phyloP scores from a whole-genome alignment of 2,888 invertebrate species.

The Agonopterix alstromeriana region DNA sequence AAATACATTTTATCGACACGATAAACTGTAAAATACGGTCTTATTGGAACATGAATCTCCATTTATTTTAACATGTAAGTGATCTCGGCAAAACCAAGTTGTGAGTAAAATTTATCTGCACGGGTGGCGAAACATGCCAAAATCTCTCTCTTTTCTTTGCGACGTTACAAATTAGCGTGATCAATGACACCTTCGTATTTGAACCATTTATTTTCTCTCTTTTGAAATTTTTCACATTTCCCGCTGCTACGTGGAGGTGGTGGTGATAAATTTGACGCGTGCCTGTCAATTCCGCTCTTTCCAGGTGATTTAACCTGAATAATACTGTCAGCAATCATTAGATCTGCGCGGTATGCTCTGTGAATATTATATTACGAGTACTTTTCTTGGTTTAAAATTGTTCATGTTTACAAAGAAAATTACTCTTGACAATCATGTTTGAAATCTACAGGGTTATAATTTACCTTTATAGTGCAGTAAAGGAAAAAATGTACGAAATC shows the following conservation, averaged over 20 bases:
- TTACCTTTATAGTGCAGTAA: too few relatives aligned
- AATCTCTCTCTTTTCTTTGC: background rate
- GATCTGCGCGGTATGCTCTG: too few relatives aligned
- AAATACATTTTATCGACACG: constrained; percentile 28
- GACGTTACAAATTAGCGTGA: background rate
- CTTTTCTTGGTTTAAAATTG: too few relatives aligned
- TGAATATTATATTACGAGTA: too few relatives aligned
- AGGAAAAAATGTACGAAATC: too few relatives aligned
- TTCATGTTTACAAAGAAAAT: too few relatives aligned
- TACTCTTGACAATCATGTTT: too few relatives aligned
- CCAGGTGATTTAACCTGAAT: constrained; percentile 29
- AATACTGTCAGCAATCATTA: constrained; percentile 18
- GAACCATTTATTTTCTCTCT: constrained; percentile 10
- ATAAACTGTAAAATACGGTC: constrained; percentile 17
- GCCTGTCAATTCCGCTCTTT: constrained; percentile 28
- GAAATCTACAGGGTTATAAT: too few relatives aligned
- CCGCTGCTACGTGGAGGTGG: constrained; percentile 4
- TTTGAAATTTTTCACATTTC: constrained; percentile 13
- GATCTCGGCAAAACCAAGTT: background rate
- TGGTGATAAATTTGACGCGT: constrained; percentile 35
- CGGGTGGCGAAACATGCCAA: background rate
- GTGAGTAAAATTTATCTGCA: background rate
- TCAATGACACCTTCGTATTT: constrained; percentile 2
- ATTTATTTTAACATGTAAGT: background rate
- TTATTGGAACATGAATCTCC: constrained; percentile 10